Evolutionary conservation across 2,797 vertebrate genomes (phyloP).

Genomic region (Gymnothorax javanicus): DNA sequence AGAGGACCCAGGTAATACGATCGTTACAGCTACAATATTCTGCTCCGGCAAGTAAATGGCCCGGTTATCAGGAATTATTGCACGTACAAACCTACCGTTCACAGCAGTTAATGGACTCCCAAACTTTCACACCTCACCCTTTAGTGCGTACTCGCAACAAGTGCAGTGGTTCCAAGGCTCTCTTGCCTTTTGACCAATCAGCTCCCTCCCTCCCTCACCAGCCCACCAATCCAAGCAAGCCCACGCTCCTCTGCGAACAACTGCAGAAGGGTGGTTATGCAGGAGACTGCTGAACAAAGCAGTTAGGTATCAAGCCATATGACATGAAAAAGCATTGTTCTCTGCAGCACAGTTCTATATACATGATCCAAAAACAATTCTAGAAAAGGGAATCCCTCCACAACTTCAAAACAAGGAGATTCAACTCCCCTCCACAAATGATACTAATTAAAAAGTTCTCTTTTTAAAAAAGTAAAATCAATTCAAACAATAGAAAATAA

Average conservation of each 20-base stretch:
- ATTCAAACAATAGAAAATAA: constrained; percentile 31
- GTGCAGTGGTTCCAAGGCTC: background rate
- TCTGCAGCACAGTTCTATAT: constrained; percentile 12
- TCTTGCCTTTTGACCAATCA: background rate
- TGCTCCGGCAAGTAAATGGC: background rate
- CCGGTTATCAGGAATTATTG: constrained; percentile 18
- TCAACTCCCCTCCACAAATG: constrained; percentile 8
- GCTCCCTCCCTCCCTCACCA: background rate
- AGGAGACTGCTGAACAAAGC: background rate
- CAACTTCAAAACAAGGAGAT: constrained; percentile 13
- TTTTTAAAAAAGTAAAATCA: constrained; percentile 22
- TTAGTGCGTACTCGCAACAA: background rate
- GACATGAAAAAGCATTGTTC: background rate
- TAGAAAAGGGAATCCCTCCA: constrained; percentile 8
- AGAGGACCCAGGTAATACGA: background rate
- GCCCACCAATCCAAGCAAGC: background rate
- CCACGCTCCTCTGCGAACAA: background rate
- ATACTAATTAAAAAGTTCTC: constrained; percentile 25
- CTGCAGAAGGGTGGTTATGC: constrained; percentile 8
- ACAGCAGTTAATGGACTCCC: background rate
- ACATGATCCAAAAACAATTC: constrained; percentile 23
- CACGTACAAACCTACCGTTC: background rate
- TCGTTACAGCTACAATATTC: constrained; percentile 17
- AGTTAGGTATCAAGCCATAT: constrained; percentile 1
- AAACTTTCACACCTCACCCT: background rate